Evolutionary conservation across 1,140 invertebrate genomes (phyloP).

Genomic region (Sycophaga agraensis): DNA sequence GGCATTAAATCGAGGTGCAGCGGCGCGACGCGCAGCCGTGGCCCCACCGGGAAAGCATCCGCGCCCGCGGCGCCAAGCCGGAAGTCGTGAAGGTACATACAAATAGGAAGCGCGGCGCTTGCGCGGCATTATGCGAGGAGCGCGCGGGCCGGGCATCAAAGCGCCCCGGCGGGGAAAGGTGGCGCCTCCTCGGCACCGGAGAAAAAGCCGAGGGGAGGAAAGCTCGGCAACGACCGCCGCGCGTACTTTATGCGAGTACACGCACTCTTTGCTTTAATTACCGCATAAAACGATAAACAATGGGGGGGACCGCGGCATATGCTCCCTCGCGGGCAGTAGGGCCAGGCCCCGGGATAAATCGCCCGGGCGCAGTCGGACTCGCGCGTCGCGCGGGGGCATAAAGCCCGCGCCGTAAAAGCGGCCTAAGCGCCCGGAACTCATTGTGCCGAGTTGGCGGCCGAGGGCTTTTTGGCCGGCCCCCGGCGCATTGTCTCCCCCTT

Average conservation of each 20-base stretch:
- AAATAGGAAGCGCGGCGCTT: constrained; percentile 22
- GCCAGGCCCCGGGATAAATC: too few species aligned
- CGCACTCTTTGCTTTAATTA: constrained; percentile 50
- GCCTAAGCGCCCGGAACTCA: too few species aligned
- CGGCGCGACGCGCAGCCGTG: neutral
- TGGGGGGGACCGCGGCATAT: constrained; percentile 33
- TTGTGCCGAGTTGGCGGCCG: too few species aligned
- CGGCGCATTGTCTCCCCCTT: too few species aligned
- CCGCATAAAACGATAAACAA: constrained; percentile 47
- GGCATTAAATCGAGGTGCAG: neutral
- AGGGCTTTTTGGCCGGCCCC: too few species aligned
- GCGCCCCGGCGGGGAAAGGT: neutral
- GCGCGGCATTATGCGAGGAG: too few species aligned
- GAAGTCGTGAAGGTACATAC: constrained; percentile 29
- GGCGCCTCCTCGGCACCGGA: neutral
- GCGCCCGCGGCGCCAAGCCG: neutral
- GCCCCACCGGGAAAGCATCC: neutral
- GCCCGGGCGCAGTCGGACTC: constrained; percentile 50
- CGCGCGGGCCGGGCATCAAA: too few species aligned
- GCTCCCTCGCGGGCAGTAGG: neutral
- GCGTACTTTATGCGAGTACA: constrained; percentile 30
- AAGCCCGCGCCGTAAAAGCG: constrained; percentile 28
- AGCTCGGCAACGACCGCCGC: constrained; percentile 1
- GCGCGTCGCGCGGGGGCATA: constrained; percentile 42
- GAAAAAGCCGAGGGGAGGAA: neutral